Base-by-base conservation (phyloP, 1,140 invertebrate genomes). In the Monomorium pharaonis region DNA sequence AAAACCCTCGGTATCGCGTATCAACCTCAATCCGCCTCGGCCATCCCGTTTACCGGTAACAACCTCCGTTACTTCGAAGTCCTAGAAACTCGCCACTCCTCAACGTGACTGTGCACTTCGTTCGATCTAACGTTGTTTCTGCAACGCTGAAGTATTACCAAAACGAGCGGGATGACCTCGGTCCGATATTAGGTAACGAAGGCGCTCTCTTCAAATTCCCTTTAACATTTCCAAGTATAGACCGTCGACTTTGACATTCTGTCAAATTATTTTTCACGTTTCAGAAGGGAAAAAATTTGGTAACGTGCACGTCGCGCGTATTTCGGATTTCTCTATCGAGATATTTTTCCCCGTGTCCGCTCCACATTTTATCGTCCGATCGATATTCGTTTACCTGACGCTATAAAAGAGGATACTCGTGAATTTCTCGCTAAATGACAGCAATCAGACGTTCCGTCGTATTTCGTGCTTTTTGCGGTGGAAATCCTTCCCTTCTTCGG, bases 11-110 rank as follows among this genome's bases (percentile, higher is more conserved):
- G 42, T 80, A 67, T 81, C 84, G 49, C 76, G 63, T 69, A 85
- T 85, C 84, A 85, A 85, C 63, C 63, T 85, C 74, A 78, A 78
- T 85, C 75, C 74, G 62, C 62, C 60, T 85, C 75, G 51, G 63
- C 76, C 77, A 70, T 62, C 65, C 75, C 75, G 72, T 63, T 63
- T 65, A 47, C 33, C 30, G 76, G 42, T 27, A 85, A 85, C 84
- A 77, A 84, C 44, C 42, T n/a, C 14, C 56, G 1, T 54, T 42
- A 51, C 0, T 60, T 81, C 24, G 18, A 37, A 72, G 51, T 58
- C 49, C 78, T 60, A 47, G 67, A 74, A 83, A 83, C 67, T 72
- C 78, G 47, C 78, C 65, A 81, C 37, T 72, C 65, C 65, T 83
- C 78, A 58, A 83, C 42, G 78, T 81, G 65, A 81, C 65, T 81